A percentile compares a stretch with the other conserved stretches of the same genome.
Conservation (phyloP, 2,888 invertebrate species). For the Lamellibrachia satsuma region DNA sequence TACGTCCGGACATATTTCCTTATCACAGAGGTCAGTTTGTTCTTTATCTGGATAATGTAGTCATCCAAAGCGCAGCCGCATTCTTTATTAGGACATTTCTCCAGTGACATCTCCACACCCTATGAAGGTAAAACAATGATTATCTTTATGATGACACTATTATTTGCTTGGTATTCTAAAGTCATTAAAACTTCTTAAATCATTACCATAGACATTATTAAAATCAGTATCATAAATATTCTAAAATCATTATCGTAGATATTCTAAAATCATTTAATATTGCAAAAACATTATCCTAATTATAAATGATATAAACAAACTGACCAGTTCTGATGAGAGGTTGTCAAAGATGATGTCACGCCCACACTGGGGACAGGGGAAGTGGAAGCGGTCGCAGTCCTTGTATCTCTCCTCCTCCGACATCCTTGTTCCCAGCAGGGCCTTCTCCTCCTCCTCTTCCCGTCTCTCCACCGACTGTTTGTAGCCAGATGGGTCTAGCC, state of each 20-base stretch:
- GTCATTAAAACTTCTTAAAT: neutral
- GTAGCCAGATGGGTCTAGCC: slow-evolving; percentile 68
- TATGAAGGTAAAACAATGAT: slow-evolving; percentile 35
- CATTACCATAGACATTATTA: no score
- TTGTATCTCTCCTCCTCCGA: slow-evolving; percentile 70
- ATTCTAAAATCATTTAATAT: no score
- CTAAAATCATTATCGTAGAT: no score
- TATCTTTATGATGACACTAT: neutral
- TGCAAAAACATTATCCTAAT: no score
- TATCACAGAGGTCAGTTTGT: slow-evolving; percentile 77
- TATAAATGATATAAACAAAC: neutral
- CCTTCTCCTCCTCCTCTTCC: slow-evolving; percentile 61
- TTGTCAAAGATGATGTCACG: slow-evolving; percentile 64
- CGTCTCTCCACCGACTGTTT: slow-evolving; percentile 52
- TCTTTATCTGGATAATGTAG: slow-evolving; percentile 76
- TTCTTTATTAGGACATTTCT: slow-evolving; percentile 75
- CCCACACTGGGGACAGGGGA: slow-evolving; percentile 68
- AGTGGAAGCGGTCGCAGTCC: slow-evolving; percentile 73
- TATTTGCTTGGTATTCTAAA: neutral
- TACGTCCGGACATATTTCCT: slow-evolving; percentile 77
- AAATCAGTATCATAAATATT: no score
- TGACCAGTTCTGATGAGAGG: slow-evolving; percentile 46
- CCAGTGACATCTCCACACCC: slow-evolving; percentile 67
- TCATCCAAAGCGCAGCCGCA: slow-evolving; percentile 76
- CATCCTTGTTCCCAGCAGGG: slow-evolving; percentile 53